Evolutionary conservation across 2,888 invertebrate genomes (phyloP).

Genomic region (Lasioglossum figueresi): DNA sequence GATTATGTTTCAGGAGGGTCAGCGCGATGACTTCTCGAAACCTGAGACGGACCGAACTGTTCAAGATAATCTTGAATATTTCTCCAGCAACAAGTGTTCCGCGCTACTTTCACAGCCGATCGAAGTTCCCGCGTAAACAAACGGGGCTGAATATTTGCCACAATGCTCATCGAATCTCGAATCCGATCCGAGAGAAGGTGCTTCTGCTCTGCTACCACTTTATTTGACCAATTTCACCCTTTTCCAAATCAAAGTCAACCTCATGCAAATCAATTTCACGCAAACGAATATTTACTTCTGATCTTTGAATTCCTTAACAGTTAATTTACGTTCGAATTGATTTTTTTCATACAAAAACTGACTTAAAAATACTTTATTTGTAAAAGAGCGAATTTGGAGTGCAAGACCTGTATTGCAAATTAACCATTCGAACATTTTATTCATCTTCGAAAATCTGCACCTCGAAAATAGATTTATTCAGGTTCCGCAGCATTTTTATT

Average conservation of each 20-base stretch:
- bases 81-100: conserved; percentile 51
- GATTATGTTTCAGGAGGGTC: conserved; percentile 26
- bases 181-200: not conserved
- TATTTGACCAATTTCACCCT: too few species aligned
- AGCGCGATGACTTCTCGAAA: not conserved
- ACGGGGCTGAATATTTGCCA: conserved; percentile 30
- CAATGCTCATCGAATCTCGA: conserved; percentile 27
- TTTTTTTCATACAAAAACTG: too few species aligned
- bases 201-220: not conserved
- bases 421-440: not conserved
- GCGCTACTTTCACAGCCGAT: conserved; percentile 12
- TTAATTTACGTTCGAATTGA: too few species aligned
- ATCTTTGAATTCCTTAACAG: too few species aligned
- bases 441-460: not conserved
- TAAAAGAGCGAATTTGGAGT: too few species aligned
- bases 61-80: conserved; percentile 21
- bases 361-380: too few species aligned
- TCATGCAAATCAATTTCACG: too few species aligned
- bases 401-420: not conserved
- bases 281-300: too few species aligned
- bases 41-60: not conserved
- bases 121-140: conserved; percentile 46
- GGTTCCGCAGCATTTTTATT: not conserved
- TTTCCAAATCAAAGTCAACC: too few species aligned
- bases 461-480: not conserved